Evolutionary conservation across 2,113 vertebrate species (phyloP), one percentile per base, ranked within the genome.

Genomic region (Hydropotes inermis): DNA sequence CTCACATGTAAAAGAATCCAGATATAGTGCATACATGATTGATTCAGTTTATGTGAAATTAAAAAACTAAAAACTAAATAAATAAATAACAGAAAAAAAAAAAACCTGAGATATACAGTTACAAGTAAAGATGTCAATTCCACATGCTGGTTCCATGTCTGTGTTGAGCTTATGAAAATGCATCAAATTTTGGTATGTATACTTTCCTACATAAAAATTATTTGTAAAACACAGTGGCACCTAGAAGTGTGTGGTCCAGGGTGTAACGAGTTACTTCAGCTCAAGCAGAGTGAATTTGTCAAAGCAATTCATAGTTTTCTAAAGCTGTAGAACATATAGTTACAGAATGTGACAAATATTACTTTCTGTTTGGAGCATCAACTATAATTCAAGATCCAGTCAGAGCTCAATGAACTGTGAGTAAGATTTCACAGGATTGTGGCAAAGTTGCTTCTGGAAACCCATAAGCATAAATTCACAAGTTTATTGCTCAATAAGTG

Each of bases 291-390:
- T 94, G 76, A 95, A 97, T 96, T 86, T 95, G 55, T 97, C 85
- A 96, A 96, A 94, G 55, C 61, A 96, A 86, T 70, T 61, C 55
- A 78, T 47, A 74, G 85, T 92, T 98, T 98, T 96, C 81, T 91
- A 86, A 97, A 90, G 45, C 88, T 50, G 50, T 19, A 76, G 89
- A 98, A 98, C 98, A 97, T 88, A 97, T 12, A 88, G 95, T 88
- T 96, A 95, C 85, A 96, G 96, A 58, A 97, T 96, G 87, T 95
- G 96, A 98, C 97, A 98, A 98, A 98, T 98, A 98, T 67, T 95
- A 95, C 91, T 98, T 97, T 98, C 94, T 93, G 43, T 95, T 98
- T 97, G 97, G 97, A 98, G 74, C 87, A 98, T 92, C 36, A 98
- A 33, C 93, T 98, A 7, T 95, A 98, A 98, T 98, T 98, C 98